Evolutionary conservation across 1,140 invertebrate species (phyloP).

Genomic region (Drosophila willistoni): DNA sequence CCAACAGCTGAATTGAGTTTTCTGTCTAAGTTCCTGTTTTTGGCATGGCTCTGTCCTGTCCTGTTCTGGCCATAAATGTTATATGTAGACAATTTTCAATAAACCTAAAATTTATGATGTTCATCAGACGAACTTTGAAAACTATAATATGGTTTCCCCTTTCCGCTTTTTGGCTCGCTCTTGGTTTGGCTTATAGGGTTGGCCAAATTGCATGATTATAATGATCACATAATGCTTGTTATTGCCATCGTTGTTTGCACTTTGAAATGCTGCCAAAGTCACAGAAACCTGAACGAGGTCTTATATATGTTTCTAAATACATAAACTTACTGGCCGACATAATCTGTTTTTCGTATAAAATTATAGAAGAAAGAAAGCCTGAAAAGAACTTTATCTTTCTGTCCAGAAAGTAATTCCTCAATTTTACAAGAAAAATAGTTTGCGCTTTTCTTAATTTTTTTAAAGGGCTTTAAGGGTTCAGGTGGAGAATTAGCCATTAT

Average conservation of each 20-base stretch:
- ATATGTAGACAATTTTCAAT: slow-evolving; percentile 45
- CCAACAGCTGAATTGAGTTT: not conserved
- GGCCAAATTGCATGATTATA: slow-evolving; percentile 67
- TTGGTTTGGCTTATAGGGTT: slow-evolving; percentile 20
- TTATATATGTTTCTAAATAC: no score
- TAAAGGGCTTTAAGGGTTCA: no score
- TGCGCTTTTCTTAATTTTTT: no score
- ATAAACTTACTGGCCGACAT: no score
- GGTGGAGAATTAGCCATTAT: no score
- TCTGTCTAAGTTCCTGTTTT: not conserved
- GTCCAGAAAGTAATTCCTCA: no score
- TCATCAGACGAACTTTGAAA: slow-evolving; percentile 50
- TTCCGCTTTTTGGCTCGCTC: slow-evolving; percentile 14
- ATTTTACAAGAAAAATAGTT: no score
- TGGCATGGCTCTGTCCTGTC: not conserved
- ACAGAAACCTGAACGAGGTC: not conserved
- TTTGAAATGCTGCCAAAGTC: slow-evolving; percentile 56
- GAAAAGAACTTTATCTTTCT: no score
- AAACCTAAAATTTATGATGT: slow-evolving; percentile 64
- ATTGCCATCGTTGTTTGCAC: slow-evolving; percentile 44
- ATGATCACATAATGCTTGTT: slow-evolving; percentile 57
- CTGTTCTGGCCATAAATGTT: slow-evolving; percentile 33
- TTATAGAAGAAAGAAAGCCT: no score
- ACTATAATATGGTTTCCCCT: slow-evolving; percentile 42
- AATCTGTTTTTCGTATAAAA: no score